phyloP scores from a whole-genome alignment of 2,797 vertebrate genomes.

The Pseudomugil gertrudae region DNA sequence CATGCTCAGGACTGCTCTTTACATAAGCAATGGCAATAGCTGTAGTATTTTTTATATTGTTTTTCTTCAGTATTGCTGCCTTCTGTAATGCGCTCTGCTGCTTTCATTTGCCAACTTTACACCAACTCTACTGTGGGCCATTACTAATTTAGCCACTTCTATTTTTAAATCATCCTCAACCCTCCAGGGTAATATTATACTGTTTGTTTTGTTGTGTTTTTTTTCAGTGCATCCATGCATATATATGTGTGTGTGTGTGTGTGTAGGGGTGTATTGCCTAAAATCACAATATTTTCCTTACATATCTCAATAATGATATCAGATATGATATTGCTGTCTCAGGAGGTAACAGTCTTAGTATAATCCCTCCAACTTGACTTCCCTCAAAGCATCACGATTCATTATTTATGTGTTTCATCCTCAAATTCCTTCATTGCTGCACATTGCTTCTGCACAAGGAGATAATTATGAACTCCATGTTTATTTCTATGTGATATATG shows the following conservation, averaged over 20 bases:
- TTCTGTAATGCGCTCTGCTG: constrained; percentile 44
- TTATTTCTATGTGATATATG: too few relatives aligned
- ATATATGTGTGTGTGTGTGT: neutral
- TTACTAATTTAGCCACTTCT: constrained; percentile 51
- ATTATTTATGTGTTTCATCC: too few relatives aligned
- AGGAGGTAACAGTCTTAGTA: too few relatives aligned
- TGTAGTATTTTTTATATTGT: constrained; percentile 42
- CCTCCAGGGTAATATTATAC: constrained; percentile 30
- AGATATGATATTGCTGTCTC: too few relatives aligned
- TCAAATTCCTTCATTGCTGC: too few relatives aligned
- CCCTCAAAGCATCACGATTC: too few relatives aligned
- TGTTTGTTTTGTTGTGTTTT: constrained; percentile 39
- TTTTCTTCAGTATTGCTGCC: constrained; percentile 15
- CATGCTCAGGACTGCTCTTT: constrained; percentile 58
- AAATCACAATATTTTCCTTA: too few relatives aligned
- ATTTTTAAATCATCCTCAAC: constrained; percentile 56
- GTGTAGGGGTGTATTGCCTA: too few relatives aligned
- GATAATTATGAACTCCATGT: too few relatives aligned
- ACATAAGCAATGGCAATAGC: constrained; percentile 63
- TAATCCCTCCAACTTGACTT: too few relatives aligned
- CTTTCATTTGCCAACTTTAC: constrained; percentile 38
- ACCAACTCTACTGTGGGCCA: constrained; percentile 37
- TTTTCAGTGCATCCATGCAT: constrained; percentile 9
- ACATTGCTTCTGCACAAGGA: too few relatives aligned
- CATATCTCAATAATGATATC: too few relatives aligned